These are phyloP conservation scores for Rhincodon typus DNA, from an alignment of 2,797 vertebrate species.

Conservation along the genomic window DNA sequence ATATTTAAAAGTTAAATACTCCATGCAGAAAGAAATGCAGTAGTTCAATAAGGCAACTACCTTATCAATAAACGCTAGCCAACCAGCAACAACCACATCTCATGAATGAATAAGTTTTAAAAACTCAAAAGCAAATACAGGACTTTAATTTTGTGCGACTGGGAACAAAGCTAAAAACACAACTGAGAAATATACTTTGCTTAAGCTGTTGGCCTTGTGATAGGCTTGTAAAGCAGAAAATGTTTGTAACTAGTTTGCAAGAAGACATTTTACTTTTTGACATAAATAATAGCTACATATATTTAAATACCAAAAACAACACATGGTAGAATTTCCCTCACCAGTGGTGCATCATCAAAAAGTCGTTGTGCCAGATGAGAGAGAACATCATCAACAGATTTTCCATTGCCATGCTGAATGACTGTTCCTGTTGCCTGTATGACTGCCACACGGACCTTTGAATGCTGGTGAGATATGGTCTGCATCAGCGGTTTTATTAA, in stretches of 20 bases:
- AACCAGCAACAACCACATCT: too few species aligned
- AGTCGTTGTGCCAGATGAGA: constrained; percentile 88
- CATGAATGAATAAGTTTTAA: too few species aligned
- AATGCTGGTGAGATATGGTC: constrained; percentile 83
- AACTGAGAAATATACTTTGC: not conserved
- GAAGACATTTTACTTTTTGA: not conserved
- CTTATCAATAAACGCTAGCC: too few species aligned
- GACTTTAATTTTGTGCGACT: not conserved
- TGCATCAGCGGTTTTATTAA: constrained; percentile 83
- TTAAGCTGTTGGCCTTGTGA: not conserved
- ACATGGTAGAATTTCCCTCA: constrained; percentile 45
- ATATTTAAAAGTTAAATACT: too few species aligned
- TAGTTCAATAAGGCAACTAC: too few species aligned
- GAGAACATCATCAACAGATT: constrained; percentile 80
- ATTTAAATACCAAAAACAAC: not conserved
- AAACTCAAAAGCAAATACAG: not conserved
- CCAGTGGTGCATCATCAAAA: constrained; percentile 87
- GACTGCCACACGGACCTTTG: constrained; percentile 76
- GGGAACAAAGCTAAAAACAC: not conserved
- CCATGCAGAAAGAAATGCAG: too few species aligned
- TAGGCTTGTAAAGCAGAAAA: not conserved
- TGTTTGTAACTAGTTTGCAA: not conserved
- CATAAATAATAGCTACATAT: not conserved
- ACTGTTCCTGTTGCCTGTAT: constrained; percentile 78
- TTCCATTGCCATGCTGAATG: constrained; percentile 73